Percentiles rank a stretch among this genome's conserved stretches.
These are phyloP conservation scores for Parambassis ranga DNA, from an alignment of 2,797 vertebrate genomes.

Conservation along the genomic window DNA sequence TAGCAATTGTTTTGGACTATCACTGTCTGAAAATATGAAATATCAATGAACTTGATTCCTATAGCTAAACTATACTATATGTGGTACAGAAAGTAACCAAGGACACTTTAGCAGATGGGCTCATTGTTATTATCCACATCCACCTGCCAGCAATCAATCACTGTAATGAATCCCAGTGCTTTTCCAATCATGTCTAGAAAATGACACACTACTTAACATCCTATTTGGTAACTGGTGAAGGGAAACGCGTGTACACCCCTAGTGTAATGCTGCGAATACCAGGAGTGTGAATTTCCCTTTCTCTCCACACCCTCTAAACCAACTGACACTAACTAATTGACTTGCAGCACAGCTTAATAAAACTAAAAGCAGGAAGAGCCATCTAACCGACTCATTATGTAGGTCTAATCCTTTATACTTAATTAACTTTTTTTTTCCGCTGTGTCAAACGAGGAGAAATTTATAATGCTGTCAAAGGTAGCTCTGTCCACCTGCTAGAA, in stretches of 20 bases:
- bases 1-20: no score
- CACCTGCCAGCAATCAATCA: conserved; percentile 47
- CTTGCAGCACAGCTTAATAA: conserved; percentile 63
- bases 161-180: conserved; percentile 31
- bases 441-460: conserved; percentile 56
- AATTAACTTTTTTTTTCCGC: conserved; percentile 60
- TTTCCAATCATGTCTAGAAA: conserved; percentile 39
- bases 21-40: no score
- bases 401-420: conserved; percentile 69
- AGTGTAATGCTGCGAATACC: conserved; percentile 19
- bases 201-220: conserved; percentile 38
- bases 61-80: no score
- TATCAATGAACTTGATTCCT: no score
- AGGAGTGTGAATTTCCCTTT: conserved; percentile 14
- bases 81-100: conserved; percentile 6
- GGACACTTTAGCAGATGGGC: conserved; percentile 23
- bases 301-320: conserved; percentile 35
- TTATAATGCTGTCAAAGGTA: conserved; percentile 48
- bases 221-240: conserved; percentile 30
- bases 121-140: conserved; percentile 15
- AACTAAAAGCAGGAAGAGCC: conserved; percentile 69
- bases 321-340: conserved; percentile 66
- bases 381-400: conserved; percentile 64
- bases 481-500: conserved; percentile 13
- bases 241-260: conserved; percentile 9